Base-by-base conservation (phyloP, 2,113 vertebrate genomes). In the Cyanocitta stelleri region DNA sequence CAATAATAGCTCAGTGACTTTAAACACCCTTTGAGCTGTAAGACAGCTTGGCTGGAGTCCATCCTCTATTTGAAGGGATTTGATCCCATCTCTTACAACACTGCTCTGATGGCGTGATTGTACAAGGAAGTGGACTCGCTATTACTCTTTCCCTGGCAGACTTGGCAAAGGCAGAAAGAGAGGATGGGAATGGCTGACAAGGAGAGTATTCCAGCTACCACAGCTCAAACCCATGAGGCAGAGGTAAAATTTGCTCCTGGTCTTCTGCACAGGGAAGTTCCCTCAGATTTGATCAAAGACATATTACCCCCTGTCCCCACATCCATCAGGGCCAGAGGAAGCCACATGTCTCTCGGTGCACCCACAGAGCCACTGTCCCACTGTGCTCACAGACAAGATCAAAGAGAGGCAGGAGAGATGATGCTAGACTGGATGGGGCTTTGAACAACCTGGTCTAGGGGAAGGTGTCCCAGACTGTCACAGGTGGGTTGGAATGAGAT, bases 41-140 rank as follows among this genome's bases (percentile, higher is more conserved):
- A 83, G 58, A 88, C 80, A 88, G 2, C 16, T 77, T 64, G 22
- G n/a, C 35, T 86, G 33, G 37, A 64, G 35, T 51, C 37, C 2
- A 0, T 54, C 10, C 16, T 74, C 5, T 67, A 14, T 33, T 58
- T 43, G 23, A 51, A 71, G 15, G 43, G 29, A 35, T 71, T 63
- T 89, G 24, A 62, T 62, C 9, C 19, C 22, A 26, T 43, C 13
- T 76, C 27, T 56, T 61, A 51, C 46, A 62, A 22, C 32, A 37
- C 30, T 71, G 33, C 9, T 66, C 52, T 43, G 13, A 14, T 43
- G 10, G 46, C 39, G 10, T n/a, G 37, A 37, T 26, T 71, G 14
- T 48, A 43, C 13, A 72, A 88, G 21, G 66, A 87, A 43, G 21
- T 14, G 0, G 1, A 49, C 5, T 48, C 0, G 0, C 26, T 54